These are phyloP conservation scores for Argyrosomus japonicus DNA, from an alignment of 2,113 vertebrate species.

Conservation along the genomic window DNA sequence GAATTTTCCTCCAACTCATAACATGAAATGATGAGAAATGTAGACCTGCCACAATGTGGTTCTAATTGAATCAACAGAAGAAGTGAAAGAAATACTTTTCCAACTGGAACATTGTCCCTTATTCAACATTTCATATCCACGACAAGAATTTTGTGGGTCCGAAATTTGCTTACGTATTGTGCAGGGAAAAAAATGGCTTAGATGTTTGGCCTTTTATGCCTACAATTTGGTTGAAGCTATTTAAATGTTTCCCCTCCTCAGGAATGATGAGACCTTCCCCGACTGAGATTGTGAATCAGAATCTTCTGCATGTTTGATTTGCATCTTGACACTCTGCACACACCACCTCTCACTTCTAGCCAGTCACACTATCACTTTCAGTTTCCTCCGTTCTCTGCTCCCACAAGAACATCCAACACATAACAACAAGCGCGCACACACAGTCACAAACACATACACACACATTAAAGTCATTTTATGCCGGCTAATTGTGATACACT, in stretches of 20 bases:
- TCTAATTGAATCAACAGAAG: constrained; percentile 68
- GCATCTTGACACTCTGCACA: neutral
- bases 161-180: constrained; percentile 52
- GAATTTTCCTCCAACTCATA: constrained; percentile 61
- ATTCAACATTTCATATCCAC: constrained; percentile 60
- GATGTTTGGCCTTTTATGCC: constrained; percentile 41
- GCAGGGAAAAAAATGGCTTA: constrained; percentile 16
- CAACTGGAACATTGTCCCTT: constrained; percentile 64
- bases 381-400: constrained; percentile 28
- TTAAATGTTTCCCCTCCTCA: constrained; percentile 34
- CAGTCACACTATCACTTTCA: constrained; percentile 33
- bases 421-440: constrained; percentile 51
- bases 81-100: constrained; percentile 62
- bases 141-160: constrained; percentile 57
- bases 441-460: constrained; percentile 53
- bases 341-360: neutral
- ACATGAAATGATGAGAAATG: constrained; percentile 63
- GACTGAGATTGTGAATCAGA: neutral
- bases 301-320: constrained; percentile 41
- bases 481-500: constrained; percentile 83
- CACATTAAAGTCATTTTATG: constrained; percentile 79
- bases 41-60: constrained; percentile 56
- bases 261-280: neutral
- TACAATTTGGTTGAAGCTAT: constrained; percentile 40
- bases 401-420: constrained; percentile 59